Conservation (phyloP, 2,888 invertebrate genomes). For the Macaria liturata region DNA sequence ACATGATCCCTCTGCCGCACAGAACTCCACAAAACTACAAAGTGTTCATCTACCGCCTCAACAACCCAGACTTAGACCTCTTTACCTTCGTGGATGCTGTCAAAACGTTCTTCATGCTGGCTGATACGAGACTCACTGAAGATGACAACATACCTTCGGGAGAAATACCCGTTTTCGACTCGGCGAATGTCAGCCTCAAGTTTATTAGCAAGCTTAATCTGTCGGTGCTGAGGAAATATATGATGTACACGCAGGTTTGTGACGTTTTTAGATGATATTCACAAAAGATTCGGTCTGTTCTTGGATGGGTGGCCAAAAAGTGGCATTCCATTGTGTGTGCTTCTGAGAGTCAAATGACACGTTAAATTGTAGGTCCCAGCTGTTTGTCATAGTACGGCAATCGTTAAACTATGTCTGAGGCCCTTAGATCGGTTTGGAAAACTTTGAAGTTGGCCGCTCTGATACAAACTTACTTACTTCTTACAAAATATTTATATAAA, state of each 20-base stretch:
- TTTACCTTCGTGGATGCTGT: slow-evolving; percentile 86
- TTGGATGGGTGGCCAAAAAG: no score
- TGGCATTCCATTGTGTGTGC: neutral
- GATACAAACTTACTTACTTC: no score
- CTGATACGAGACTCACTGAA: slow-evolving; percentile 86
- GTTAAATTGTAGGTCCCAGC: no score
- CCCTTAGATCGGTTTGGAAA: no score
- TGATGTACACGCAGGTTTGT: slow-evolving; percentile 87
- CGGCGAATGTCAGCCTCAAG: slow-evolving; percentile 84
- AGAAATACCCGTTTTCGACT: slow-evolving; percentile 89
- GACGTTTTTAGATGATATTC: neutral
- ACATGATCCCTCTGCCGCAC: slow-evolving; percentile 86
- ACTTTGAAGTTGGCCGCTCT: no score
- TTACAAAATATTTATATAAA: no score
- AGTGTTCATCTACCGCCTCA: slow-evolving; percentile 86
- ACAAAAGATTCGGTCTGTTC: neutral
- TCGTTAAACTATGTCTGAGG: no score
- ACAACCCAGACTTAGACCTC: slow-evolving; percentile 84
- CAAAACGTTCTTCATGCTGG: slow-evolving; percentile 89
- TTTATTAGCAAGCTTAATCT: slow-evolving; percentile 86
- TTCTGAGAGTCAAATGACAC: neutral
- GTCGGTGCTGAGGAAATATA: slow-evolving; percentile 86
- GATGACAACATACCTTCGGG: slow-evolving; percentile 85
- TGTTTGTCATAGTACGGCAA: no score
- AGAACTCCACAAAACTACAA: slow-evolving; percentile 87